Conservation (phyloP, 1,140 invertebrate species). For the Oncopeltus fasciatus region DNA sequence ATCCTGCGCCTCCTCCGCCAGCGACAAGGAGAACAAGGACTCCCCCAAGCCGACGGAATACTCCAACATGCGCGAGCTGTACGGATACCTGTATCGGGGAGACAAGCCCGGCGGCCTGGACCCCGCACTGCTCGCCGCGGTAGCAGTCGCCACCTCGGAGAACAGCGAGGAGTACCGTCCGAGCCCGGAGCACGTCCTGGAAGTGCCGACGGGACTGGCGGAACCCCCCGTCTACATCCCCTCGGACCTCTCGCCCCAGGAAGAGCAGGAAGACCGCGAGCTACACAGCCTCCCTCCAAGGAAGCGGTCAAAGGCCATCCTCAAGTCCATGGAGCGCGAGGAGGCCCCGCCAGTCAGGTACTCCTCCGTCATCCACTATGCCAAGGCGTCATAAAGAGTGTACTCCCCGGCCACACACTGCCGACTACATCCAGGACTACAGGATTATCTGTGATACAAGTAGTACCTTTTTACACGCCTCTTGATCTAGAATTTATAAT, state of each 20-base stretch:
- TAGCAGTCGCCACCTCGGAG: constrained; percentile 24
- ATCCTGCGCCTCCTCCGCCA: constrained; percentile 28
- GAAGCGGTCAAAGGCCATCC: constrained; percentile 62
- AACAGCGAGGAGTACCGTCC: constrained; percentile 22
- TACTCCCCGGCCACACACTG: constrained; percentile 1
- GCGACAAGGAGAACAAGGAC: constrained; percentile 34
- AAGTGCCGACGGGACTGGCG: constrained; percentile 22
- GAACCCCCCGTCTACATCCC: constrained; percentile 25
- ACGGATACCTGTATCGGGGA: constrained; percentile 15
- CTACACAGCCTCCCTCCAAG: constrained; percentile 54
- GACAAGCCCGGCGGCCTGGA: constrained; percentile 15
- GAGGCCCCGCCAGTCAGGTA: constrained; percentile 40
- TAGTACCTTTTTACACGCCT: constrained; percentile 9
- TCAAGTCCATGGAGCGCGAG: constrained; percentile 45
- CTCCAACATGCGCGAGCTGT: constrained; percentile 17
- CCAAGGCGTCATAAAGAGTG: constrained; percentile 39
- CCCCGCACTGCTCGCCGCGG: constrained; percentile 28
- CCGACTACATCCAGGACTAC: neutral
- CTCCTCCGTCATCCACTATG: constrained; percentile 68
- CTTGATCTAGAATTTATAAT: neutral
- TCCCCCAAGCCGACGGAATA: neutral
- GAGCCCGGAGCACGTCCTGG: constrained; percentile 24
- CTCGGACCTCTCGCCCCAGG: constrained; percentile 24
- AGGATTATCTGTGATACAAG: constrained; percentile 10
- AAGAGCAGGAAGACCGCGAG: constrained; percentile 33